Evolutionary conservation across 35 echinoderm and acorn worm species (phyloP).

Genomic region (Eucidaris tribuloides): DNA sequence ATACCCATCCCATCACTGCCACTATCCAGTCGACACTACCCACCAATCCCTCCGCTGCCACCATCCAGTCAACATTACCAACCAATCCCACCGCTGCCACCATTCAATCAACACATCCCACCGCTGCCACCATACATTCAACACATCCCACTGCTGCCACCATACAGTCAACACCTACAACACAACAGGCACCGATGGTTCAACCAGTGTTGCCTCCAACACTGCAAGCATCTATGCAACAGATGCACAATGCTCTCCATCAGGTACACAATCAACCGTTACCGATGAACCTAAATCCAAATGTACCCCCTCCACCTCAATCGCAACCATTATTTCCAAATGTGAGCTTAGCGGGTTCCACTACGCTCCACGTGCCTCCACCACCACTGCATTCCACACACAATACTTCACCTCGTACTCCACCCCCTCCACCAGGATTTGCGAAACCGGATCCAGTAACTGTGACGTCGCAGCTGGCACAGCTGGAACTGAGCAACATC

Average conservation of each 20-base stretch:
- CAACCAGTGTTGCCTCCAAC: conserved; percentile 4
- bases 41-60: background rate
- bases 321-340: background rate
- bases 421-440: conserved; percentile 73
- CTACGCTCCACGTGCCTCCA: background rate
- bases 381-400: background rate
- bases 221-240: conserved; percentile 16
- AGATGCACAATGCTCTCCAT: conserved; percentile 12
- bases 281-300: background rate
- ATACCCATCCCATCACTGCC: background rate
- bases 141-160: background rate
- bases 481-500: conserved; percentile 36
- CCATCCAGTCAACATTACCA: background rate
- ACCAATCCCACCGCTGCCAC: conserved; percentile 20
- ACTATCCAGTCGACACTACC: background rate
- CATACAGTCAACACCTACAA: background rate
- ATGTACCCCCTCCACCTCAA: background rate
- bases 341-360: background rate
- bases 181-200: background rate
- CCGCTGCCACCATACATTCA: no score
- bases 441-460: conserved; percentile 59
- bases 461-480: conserved; percentile 69
- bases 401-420: conserved; percentile 9
- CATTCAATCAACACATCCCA: no score
- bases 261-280: background rate